Conservation (phyloP, 1,140 invertebrate species). For the Heliconius nattereri region DNA sequence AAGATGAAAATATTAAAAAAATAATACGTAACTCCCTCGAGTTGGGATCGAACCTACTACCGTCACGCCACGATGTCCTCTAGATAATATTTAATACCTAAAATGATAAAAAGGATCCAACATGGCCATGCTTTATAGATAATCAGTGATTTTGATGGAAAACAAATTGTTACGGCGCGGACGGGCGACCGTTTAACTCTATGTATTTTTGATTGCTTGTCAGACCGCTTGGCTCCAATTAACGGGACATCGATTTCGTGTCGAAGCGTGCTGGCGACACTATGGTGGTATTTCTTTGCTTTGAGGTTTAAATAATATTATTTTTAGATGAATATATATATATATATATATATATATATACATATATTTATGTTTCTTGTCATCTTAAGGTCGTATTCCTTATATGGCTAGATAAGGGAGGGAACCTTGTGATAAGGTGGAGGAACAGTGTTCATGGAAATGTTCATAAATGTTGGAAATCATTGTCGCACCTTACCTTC, state of each 20-base stretch:
- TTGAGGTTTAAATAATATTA: conserved; percentile 8
- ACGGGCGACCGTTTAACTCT: conserved; percentile 1
- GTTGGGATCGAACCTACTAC: too few species aligned
- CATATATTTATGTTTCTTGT: neutral
- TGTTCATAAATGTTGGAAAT: too few species aligned
- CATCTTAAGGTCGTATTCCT: too few species aligned
- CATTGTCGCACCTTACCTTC: too few species aligned
- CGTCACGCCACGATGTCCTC: too few species aligned
- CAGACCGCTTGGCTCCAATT: conserved; percentile 23
- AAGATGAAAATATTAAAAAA: too few species aligned
- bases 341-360: too few species aligned
- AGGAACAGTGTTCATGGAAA: neutral
- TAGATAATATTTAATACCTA: neutral
- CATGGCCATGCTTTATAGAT: neutral
- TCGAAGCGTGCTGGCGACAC: conserved; percentile 19
- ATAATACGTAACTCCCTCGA: too few species aligned
- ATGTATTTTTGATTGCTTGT: conserved; percentile 32
- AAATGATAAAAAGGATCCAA: neutral
- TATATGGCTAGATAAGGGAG: neutral
- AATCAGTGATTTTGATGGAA: neutral
- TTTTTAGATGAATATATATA: neutral
- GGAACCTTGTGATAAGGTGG: neutral
- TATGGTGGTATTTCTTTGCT: conserved; percentile 11
- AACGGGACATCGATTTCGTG: conserved; percentile 26
- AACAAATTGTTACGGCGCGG: conserved; percentile 3